Conservation (phyloP, 1,140 invertebrate species). For the Drosophila azteca region DNA sequence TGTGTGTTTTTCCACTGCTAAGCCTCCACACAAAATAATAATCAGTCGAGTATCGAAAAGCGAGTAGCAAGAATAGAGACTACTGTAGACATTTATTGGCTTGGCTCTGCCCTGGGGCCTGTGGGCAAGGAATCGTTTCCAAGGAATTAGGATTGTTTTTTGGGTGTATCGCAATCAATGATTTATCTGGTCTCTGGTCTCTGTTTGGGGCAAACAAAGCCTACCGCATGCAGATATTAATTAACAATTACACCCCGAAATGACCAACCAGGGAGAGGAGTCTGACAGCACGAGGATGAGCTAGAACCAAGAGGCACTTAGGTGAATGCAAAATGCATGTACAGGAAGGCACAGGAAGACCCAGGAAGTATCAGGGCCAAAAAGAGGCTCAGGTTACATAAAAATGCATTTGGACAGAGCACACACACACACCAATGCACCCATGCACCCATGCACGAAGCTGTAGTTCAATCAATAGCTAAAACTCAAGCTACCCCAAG, state of each 20-base stretch:
- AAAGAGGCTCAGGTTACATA: slow-evolving; percentile 17
- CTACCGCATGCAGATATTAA: slow-evolving; percentile 66
- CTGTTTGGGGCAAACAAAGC: slow-evolving; percentile 49
- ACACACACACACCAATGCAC: too few species aligned
- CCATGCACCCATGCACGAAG: too few species aligned
- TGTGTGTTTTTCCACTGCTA: background rate
- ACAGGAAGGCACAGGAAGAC: background rate
- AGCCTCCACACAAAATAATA: background rate
- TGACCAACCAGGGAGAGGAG: slow-evolving; percentile 31
- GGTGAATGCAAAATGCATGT: slow-evolving; percentile 60
- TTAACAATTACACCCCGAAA: slow-evolving; percentile 77
- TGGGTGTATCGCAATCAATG: slow-evolving; percentile 9
- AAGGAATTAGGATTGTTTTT: slow-evolving; percentile 35
- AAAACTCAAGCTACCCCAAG: slow-evolving; percentile 18
- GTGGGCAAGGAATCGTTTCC: too few species aligned
- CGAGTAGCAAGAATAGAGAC: background rate
- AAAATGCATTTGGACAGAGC: slow-evolving; percentile 49
- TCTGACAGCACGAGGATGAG: background rate
- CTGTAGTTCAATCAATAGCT: slow-evolving; percentile 5
- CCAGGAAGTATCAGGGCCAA: slow-evolving; percentile 1
- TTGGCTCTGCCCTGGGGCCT: too few species aligned
- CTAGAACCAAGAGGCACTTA: slow-evolving; percentile 34
- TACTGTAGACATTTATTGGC: too few species aligned
- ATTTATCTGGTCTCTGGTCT: slow-evolving; percentile 15
- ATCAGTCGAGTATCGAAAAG: background rate